These are phyloP conservation scores for Gymnarchus niloticus DNA, from an alignment of 2,113 vertebrate species.

Conservation along the genomic window DNA sequence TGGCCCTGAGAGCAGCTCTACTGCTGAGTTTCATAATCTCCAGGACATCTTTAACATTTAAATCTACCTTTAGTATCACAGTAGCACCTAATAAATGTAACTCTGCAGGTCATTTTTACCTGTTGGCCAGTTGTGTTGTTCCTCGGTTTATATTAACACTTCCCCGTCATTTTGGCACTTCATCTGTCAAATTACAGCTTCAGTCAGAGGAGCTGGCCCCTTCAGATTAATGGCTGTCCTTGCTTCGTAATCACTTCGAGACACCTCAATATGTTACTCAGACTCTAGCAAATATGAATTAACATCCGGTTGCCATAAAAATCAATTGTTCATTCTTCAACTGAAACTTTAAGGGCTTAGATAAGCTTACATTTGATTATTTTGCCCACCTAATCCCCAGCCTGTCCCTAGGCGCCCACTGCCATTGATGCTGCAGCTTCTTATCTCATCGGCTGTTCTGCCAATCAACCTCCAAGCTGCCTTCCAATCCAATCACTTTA, in stretches of 20 bases:
- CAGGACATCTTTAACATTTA: background rate
- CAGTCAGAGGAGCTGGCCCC: background rate
- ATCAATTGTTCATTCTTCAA: constrained; percentile 19
- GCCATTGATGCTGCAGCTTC: background rate
- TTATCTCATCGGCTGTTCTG: background rate
- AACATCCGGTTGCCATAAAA: constrained; percentile 6
- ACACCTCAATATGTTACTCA: constrained; percentile 19
- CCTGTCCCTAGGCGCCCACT: background rate
- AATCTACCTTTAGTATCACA: background rate
- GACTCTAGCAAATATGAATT: constrained; percentile 17
- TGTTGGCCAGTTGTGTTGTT: background rate
- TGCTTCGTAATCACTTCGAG: constrained; percentile 23
- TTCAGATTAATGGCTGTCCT: constrained; percentile 10
- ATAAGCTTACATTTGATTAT: constrained; percentile 14
- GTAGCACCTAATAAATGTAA: background rate
- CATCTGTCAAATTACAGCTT: constrained; percentile 1
- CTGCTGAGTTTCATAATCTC: background rate
- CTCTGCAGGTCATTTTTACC: background rate
- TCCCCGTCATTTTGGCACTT: background rate
- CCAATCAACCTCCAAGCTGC: constrained; percentile 14
- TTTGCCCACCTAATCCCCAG: constrained; percentile 12
- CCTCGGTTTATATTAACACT: background rate
- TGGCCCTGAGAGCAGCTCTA: background rate
- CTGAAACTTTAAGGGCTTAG: constrained; percentile 5
- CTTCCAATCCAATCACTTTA: background rate